These are phyloP conservation scores for Hipposideros armiger DNA, from an alignment of 2,113 vertebrate species.

Conservation along the genomic window DNA sequence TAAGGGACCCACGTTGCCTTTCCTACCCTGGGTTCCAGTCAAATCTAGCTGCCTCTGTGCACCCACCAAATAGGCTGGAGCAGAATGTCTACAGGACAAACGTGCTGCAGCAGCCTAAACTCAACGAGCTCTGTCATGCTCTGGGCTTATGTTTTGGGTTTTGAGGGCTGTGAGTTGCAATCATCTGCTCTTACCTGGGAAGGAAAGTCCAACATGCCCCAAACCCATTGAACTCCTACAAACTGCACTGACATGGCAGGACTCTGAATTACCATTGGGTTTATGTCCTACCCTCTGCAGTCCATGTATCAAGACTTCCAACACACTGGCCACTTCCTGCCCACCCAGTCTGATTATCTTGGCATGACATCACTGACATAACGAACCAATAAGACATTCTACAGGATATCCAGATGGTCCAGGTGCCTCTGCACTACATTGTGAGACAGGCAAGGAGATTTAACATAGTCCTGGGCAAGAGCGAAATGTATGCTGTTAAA, in stretches of 20 bases:
- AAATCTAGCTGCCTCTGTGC: not conserved
- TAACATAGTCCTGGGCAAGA: not conserved
- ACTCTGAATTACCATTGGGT: not conserved
- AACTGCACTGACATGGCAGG: not conserved
- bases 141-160: not conserved
- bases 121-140: not conserved
- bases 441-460: not conserved
- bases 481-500: not conserved
- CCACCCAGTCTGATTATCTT: not conserved
- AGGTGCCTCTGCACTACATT: too few relatives aligned
- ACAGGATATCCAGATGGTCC: not conserved
- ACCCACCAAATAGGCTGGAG: not conserved
- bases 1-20: not conserved
- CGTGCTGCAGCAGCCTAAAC: fast-evolving
- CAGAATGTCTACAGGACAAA: not conserved
- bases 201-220: not conserved
- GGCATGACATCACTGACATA: not conserved
- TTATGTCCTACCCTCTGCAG: not conserved
- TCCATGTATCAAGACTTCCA: not conserved
- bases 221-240: not conserved
- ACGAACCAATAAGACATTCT: not conserved
- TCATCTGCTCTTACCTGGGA: not conserved
- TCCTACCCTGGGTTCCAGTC: not conserved
- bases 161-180: not conserved
- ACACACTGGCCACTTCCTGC: not conserved